Evolutionary conservation across 2,888 invertebrate genomes (phyloP), one percentile per base, ranked within the genome.

Genomic region (Drosophila nigricruria): DNA sequence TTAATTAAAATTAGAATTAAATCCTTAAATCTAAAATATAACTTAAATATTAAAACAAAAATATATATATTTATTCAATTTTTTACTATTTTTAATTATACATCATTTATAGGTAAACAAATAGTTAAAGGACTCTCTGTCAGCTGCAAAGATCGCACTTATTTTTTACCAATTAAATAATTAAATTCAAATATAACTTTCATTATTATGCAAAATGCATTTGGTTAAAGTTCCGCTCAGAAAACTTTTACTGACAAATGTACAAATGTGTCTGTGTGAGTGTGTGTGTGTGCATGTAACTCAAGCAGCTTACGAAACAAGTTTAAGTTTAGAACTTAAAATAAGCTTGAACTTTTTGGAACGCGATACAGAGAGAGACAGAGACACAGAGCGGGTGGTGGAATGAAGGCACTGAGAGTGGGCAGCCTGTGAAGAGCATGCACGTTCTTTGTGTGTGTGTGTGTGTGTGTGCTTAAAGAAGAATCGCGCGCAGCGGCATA

Each of bases 271-370:
- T 12, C 1, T 3, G 4, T 23, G 12, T 30, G 10, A 4, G 9
- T 30, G 27, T 9, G 14, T 45, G 20, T 23, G n/a, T 9, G 10
- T 27, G 47, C 8, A 8, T 34, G 58, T 62, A 50, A 47, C 53
- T 75, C 30, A 57, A 70, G 74, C 73, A 88, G 81, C 80, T 82
- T 88, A 80, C 71, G 71, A 70, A 82, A 70, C 81, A 80, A 71
- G 86, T 86, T 86, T 82, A 74, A 76, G 77, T 82, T 80, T 69
- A 73, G 81, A 81, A 86, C 88, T 86, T 86, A 57, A 76, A 74
- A 69, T 72, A 64, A 70, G 79, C 71, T 74, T 66, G 68, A 82
- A 88, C 83, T 85, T 87, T 70, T 54, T 65, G 38, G 45, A 70
- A 78, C 27, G 58, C 54, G 43, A 45, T 40, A 54, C 45, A 32